A percentile compares a stretch with the other conserved stretches of the same genome.
Conservation (phyloP, 2,888 invertebrate genomes). For the Athalia circularis region DNA sequence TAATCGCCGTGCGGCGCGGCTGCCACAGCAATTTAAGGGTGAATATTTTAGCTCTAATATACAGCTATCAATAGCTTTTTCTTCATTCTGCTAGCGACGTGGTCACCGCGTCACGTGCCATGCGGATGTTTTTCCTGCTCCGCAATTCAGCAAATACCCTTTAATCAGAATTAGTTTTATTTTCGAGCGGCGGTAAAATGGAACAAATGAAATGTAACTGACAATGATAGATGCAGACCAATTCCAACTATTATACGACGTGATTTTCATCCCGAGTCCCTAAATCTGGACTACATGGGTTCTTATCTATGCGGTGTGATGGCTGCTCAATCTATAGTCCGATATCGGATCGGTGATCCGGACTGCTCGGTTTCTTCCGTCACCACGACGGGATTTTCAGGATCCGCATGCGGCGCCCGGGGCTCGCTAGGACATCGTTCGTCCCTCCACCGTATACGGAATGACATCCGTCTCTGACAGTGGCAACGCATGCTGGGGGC, state of each 20-base stretch:
- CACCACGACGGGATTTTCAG: not conserved
- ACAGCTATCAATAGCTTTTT: not conserved
- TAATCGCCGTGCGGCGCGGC: conserved; percentile 13
- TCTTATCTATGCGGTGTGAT: too few relatives aligned
- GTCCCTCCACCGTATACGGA: too few relatives aligned
- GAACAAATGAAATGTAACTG: too few relatives aligned
- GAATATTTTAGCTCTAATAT: not conserved
- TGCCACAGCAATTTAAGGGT: conserved; percentile 3
- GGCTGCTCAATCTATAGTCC: not conserved
- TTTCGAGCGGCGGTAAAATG: too few relatives aligned
- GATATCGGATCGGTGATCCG: not conserved
- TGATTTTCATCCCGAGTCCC: too few relatives aligned
- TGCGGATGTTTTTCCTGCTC: too few relatives aligned
- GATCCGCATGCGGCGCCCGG: not conserved
- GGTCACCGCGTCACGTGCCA: not conserved
- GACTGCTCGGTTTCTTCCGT: not conserved
- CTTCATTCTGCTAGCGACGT: not conserved
- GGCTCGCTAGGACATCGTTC: too few relatives aligned
- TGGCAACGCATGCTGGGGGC: conserved; percentile 18
- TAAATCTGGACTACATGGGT: too few relatives aligned
- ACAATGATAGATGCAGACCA: too few relatives aligned
- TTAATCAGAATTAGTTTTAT: too few relatives aligned
- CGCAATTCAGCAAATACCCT: too few relatives aligned
- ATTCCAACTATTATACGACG: too few relatives aligned
- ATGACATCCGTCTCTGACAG: conserved; percentile 36